phyloP scores from a whole-genome alignment of 1,140 invertebrate genomes.

The roundworm (Caenorhabditis elegans) region WBcel235 BX284602.5:7030001-7030500 shows the following conservation, averaged over 20 bases:
- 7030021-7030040: background rate
- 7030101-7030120: background rate
- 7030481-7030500: too few species aligned
- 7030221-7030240: background rate
- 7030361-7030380: background rate
- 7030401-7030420: slow-evolving; percentile 31
- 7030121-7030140: slow-evolving; percentile 6
- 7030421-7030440: background rate
- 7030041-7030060: too few species aligned
- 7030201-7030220: slow-evolving; percentile 32
- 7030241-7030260: slow-evolving; percentile 29
- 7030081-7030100: too few species aligned
- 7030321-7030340: background rate
- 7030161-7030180: background rate
- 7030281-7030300: slow-evolving; percentile 24
- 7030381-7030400: background rate
- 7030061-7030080: too few species aligned
- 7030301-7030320: background rate
- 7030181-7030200: background rate
- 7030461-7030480: too few species aligned
- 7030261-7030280: slow-evolving; percentile 14
- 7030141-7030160: background rate
- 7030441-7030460: too few species aligned
- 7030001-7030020: background rate
- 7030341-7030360: background rate